These are phyloP conservation scores for Trichacis sp. DNA, from an alignment of 2,888 invertebrate genomes.

Conservation along the genomic window DNA sequence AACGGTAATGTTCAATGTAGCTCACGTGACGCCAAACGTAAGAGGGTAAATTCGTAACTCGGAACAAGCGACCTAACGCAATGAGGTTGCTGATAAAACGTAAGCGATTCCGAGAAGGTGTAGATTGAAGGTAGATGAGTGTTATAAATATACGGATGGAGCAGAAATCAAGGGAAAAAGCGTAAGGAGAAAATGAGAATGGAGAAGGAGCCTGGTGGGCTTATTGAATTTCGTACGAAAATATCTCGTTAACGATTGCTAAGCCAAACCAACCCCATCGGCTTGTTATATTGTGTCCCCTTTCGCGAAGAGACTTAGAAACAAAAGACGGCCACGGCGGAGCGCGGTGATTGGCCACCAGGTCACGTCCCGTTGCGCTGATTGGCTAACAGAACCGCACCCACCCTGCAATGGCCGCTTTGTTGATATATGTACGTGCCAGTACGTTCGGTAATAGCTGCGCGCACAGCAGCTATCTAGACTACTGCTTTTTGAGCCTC, in stretches of 20 bases:
- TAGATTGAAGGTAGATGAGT: slow-evolving; percentile 21
- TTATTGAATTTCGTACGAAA: slow-evolving; percentile 51
- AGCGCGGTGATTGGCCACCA: slow-evolving; percentile 64
- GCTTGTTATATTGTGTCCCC: slow-evolving; percentile 66
- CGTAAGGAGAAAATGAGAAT: slow-evolving; percentile 36
- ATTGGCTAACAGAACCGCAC: slow-evolving; percentile 68
- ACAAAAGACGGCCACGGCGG: slow-evolving; percentile 63
- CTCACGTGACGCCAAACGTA: too few species aligned
- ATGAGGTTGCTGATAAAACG: slow-evolving; percentile 31
- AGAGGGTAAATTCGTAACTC: not conserved
- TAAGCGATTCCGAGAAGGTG: slow-evolving; percentile 14
- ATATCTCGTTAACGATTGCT: slow-evolving; percentile 66
- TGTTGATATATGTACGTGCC: slow-evolving; percentile 53
- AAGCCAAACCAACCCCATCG: slow-evolving; percentile 41
- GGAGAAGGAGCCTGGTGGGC: slow-evolving; percentile 38
- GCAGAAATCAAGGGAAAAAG: slow-evolving; percentile 39
- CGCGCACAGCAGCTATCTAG: slow-evolving; percentile 34
- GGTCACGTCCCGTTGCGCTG: slow-evolving; percentile 62
- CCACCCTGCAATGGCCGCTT: slow-evolving; percentile 69
- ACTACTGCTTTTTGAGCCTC: slow-evolving; percentile 41
- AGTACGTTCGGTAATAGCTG: slow-evolving; percentile 38
- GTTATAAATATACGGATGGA: slow-evolving; percentile 35
- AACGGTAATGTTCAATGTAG: too few species aligned
- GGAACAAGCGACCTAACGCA: slow-evolving; percentile 11
- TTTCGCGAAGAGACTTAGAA: slow-evolving; percentile 58